Evolutionary conservation across 2,113 vertebrate genomes (phyloP), one percentile per base, ranked within the genome.

Genomic region (Entomyzon cyanotis): DNA sequence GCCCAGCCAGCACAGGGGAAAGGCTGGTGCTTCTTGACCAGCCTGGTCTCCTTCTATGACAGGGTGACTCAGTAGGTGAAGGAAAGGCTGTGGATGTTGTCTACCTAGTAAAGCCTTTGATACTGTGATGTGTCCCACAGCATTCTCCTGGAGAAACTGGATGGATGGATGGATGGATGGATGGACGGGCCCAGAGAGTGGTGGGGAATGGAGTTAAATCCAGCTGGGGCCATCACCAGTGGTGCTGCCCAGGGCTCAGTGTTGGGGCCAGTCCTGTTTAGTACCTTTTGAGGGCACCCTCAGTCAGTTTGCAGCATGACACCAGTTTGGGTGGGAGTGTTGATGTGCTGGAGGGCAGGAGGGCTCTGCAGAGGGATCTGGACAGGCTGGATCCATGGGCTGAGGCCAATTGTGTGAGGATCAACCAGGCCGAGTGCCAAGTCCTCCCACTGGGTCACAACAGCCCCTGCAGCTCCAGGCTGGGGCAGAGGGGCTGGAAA

Each of bases 331-430:
- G 68, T 3, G 2, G 25, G 25, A 24, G 2, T n/a, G 20, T 37
- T 53, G 28, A 22, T 33, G 21, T 71, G 60, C 42, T 63, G 10
- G 35, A 73, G 28, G 25, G 68, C 46, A 63, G 71, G 28, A 42
- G 23, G 21, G 60, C 17, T 50, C 35, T 77, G 8, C 41, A 52
- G 83, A 49, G 56, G 44, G 46, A 8, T 30, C 62, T 79, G 70
- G 10, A 15, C 46, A 65, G 50, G 64, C 31, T 41, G 74, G 64
- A 25, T 25, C 7, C 0, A 12, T 47, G 50, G 25, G 30, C 41
- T 4, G 1, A 67, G 46, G 47, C 28, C 44, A 44, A 0, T 2
- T 35, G 47, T 25, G 1, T 58, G 47, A 47, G 30, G 5, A 25
- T 65, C 41, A 91, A 3, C 37, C 24, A 18, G 24, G 31, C 59